These are phyloP conservation scores for Phataginus tetradactyla DNA, from an alignment of 2,797 vertebrate genomes.

Conservation along the genomic window DNA sequence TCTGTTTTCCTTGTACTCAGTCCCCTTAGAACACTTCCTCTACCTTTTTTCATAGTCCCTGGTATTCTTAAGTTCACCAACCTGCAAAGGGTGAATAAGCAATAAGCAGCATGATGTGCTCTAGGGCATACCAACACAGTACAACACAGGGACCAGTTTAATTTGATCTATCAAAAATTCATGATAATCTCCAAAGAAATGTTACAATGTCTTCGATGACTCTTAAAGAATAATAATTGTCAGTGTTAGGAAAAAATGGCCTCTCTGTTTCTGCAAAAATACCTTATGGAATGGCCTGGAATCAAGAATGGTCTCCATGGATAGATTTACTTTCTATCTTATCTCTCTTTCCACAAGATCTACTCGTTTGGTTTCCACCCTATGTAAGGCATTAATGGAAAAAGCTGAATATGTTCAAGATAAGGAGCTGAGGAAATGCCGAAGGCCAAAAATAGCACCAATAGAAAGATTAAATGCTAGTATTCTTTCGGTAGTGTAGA, in stretches of 20 bases:
- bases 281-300: conserved; percentile 15
- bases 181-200: conserved; percentile 45
- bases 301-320: conserved; percentile 37
- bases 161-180: conserved; percentile 48
- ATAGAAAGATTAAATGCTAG: conserved; percentile 39
- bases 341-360: conserved; percentile 46
- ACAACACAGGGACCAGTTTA: conserved; percentile 18
- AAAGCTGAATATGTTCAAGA: conserved; percentile 44
- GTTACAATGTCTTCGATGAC: conserved; percentile 41
- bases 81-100: conserved; percentile 43
- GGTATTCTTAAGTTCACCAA: conserved; percentile 12
- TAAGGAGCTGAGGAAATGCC: conserved; percentile 44
- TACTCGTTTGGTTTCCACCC: conserved; percentile 18
- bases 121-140: background rate
- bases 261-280: conserved; percentile 47
- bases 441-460: conserved; percentile 61
- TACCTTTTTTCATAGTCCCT: conserved; percentile 2
- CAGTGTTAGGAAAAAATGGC: conserved; percentile 12
- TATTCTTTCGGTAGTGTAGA: background rate
- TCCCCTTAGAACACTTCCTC: conserved; percentile 28
- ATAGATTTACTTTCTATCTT: conserved; percentile 35
- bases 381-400: conserved; percentile 53
- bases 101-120: conserved; percentile 3
- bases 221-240: conserved; percentile 59
- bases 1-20: background rate